phyloP scores from a whole-genome alignment of 1,140 invertebrate species.

The Zeugodacus cucurbitae region DNA sequence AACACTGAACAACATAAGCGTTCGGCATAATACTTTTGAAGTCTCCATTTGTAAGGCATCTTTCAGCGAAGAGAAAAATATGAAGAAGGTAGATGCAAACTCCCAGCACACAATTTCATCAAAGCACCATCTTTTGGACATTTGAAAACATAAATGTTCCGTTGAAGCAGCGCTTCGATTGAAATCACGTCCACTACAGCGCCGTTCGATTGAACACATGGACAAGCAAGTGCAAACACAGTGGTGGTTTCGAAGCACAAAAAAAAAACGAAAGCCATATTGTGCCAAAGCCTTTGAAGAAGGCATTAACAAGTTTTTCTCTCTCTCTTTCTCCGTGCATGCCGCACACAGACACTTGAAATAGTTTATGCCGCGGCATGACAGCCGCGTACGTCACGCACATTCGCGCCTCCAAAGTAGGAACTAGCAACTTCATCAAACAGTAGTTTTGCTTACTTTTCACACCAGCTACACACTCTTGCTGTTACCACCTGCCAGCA shows the following conservation, averaged over 20 bases:
- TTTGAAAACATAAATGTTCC: not conserved
- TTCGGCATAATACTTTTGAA: too few relatives aligned
- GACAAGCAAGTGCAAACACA: not conserved
- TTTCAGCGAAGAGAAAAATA: too few relatives aligned
- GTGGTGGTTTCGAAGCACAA: not conserved
- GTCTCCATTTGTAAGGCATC: too few relatives aligned
- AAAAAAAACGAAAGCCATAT: not conserved
- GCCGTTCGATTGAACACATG: not conserved
- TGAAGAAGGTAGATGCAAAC: not conserved
- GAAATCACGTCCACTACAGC: not conserved
- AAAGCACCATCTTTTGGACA: too few relatives aligned
- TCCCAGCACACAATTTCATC: not conserved
- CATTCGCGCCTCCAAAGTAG: not conserved
- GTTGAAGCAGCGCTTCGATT: not conserved
- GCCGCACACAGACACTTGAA: not conserved
- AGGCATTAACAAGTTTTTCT: not conserved
- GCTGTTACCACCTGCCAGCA: not conserved
- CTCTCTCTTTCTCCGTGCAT: not conserved
- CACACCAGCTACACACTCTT: not conserved
- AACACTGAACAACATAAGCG: too few relatives aligned
- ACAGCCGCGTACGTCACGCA: not conserved
- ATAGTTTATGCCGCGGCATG: not conserved
- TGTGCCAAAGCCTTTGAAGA: not conserved
- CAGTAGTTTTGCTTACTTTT: slow-evolving; percentile 12
- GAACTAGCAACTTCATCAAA: slow-evolving; percentile 9